A percentile compares a stretch with the other conserved stretches of the same genome.
Conservation (phyloP, 2,113 vertebrate species). For the Xiphophorus couchianus region DNA sequence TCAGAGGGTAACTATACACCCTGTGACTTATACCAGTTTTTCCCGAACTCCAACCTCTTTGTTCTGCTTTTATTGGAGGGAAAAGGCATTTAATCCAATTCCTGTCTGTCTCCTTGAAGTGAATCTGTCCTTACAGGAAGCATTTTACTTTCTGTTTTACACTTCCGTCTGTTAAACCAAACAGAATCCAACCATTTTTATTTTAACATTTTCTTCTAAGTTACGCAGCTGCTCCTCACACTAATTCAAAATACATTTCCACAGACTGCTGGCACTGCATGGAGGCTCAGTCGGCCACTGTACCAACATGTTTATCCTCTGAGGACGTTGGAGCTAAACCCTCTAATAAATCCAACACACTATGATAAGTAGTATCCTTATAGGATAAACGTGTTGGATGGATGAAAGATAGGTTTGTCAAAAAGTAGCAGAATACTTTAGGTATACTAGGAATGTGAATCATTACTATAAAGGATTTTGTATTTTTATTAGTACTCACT, state of each 20-base stretch:
- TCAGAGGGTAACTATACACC: conserved; percentile 34
- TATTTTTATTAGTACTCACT: background rate
- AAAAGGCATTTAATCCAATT: background rate
- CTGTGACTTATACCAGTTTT: background rate
- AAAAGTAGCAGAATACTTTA: background rate
- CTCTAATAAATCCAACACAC: no score
- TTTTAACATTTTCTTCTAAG: background rate
- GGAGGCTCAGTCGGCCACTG: no score
- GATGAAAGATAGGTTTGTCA: background rate
- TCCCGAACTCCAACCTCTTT: background rate
- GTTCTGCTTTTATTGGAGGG: background rate
- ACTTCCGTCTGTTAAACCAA: background rate
- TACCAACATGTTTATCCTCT: no score
- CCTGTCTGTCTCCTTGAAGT: conserved; percentile 4
- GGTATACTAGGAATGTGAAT: background rate
- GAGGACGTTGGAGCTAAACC: no score
- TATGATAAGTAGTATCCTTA: no score
- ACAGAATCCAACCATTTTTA: background rate
- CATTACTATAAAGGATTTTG: background rate
- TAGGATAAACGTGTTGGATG: no score
- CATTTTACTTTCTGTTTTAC: conserved; percentile 15
- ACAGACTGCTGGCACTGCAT: background rate
- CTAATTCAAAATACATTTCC: background rate
- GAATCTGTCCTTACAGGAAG: conserved; percentile 21
- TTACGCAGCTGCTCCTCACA: background rate